phyloP scores from a whole-genome alignment of 2,797 vertebrate genomes.

The Rhyacichthys aspro region DNA sequence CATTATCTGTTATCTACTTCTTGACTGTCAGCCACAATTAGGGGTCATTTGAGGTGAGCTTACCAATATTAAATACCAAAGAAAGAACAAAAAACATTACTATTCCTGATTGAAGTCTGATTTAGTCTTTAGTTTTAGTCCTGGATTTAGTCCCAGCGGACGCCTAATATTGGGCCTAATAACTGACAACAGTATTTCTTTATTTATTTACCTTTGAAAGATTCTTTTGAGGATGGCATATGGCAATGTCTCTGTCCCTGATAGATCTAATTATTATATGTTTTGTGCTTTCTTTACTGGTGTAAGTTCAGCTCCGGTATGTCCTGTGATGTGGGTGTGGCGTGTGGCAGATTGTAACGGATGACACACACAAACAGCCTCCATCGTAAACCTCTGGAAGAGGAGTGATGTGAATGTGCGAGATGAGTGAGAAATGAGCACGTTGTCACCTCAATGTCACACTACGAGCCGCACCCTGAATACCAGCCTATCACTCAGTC shows the following conservation, averaged over 20 bases:
- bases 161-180: too few relatives aligned
- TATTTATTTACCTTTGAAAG: background rate
- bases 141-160: too few relatives aligned
- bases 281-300: background rate
- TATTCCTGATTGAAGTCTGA: too few relatives aligned
- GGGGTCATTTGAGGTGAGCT: too few relatives aligned
- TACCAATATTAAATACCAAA: too few relatives aligned
- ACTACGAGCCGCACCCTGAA: constrained; percentile 37
- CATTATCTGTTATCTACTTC: too few relatives aligned
- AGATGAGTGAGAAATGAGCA: constrained; percentile 45
- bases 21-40: too few relatives aligned
- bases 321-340: constrained; percentile 48
- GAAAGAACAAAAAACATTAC: too few relatives aligned
- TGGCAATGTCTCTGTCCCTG: background rate
- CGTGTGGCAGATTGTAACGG: constrained; percentile 26
- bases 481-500: constrained; percentile 16
- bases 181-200: background rate
- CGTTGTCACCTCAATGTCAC: constrained; percentile 51
- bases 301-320: constrained; percentile 34
- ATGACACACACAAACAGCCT: constrained; percentile 23
- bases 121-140: too few relatives aligned
- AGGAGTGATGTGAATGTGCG: constrained; percentile 29
- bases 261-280: background rate
- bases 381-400: constrained; percentile 5
- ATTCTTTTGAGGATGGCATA: background rate